A percentile compares a stretch with the other conserved stretches of the same genome.
These are phyloP conservation scores for Sminthurinus signatus DNA, from an alignment of 1,140 invertebrate genomes.

Conservation along the genomic window DNA sequence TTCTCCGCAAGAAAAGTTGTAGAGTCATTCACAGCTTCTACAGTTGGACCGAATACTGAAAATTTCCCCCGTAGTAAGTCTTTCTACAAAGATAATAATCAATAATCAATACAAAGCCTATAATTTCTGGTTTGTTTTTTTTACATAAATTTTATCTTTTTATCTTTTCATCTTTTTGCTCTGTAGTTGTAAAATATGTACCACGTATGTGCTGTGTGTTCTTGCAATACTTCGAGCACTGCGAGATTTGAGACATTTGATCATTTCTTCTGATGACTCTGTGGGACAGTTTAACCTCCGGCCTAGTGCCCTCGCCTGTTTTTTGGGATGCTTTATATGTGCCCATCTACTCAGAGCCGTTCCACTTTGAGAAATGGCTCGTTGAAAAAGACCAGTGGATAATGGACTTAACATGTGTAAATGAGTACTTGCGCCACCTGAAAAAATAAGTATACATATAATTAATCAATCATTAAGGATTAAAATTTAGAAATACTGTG, in stretches of 20 bases:
- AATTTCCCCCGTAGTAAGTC: slow-evolving; percentile 55
- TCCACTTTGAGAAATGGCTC: slow-evolving; percentile 28
- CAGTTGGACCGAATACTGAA: slow-evolving; percentile 58
- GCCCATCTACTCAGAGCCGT: slow-evolving; percentile 51
- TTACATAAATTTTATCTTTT: too few species aligned
- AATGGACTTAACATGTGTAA: slow-evolving; percentile 34
- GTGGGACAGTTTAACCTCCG: slow-evolving; percentile 48
- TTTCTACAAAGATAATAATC: slow-evolving; percentile 45
- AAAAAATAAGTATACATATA: not conserved
- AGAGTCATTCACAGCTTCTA: slow-evolving; percentile 58
- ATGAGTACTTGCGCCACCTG: slow-evolving; percentile 37
- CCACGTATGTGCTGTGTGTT: slow-evolving; percentile 19
- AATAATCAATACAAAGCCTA: not conserved
- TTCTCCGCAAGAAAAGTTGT: slow-evolving; percentile 56
- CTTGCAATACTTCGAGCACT: slow-evolving; percentile 22
- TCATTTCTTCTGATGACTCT: slow-evolving; percentile 32
- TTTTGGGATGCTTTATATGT: slow-evolving; percentile 37
- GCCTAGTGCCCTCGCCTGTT: slow-evolving; percentile 46
- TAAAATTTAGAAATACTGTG: not conserved
- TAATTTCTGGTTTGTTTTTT: too few species aligned
- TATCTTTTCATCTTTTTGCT: too few species aligned
- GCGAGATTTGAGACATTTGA: slow-evolving; percentile 41
- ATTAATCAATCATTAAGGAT: not conserved
- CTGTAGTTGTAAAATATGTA: slow-evolving; percentile 4
- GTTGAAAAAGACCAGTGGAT: not conserved